phyloP scores from a whole-genome alignment of 2,113 vertebrate species.

The Carettochelys insculpta region DNA sequence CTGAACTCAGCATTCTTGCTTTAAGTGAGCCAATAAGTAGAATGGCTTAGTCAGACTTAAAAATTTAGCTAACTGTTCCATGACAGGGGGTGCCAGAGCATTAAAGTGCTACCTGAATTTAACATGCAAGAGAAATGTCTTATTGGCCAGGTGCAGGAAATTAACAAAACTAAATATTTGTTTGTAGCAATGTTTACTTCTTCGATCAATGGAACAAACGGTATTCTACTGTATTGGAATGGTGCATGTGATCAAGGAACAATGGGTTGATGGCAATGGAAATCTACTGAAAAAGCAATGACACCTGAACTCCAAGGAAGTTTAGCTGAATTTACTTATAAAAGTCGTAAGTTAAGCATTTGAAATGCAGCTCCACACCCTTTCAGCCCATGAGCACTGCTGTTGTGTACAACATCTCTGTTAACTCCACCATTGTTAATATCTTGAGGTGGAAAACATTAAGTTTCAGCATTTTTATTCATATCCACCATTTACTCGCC shows the following conservation, averaged over 20 bases:
- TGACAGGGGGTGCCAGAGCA: background rate
- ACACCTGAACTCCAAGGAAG: background rate
- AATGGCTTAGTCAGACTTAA: background rate
- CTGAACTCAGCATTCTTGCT: background rate
- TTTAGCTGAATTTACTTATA: background rate
- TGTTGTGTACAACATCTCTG: background rate
- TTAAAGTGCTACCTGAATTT: background rate
- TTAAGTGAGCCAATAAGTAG: background rate
- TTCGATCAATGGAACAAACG: accelerated
- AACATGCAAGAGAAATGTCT: too few species aligned
- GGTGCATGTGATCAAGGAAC: accelerated
- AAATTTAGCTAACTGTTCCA: background rate
- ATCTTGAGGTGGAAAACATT: background rate
- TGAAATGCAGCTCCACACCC: background rate
- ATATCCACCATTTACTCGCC: conserved; percentile 15
- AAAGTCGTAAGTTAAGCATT: background rate
- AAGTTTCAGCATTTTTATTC: conserved; percentile 22
- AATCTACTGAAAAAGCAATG: accelerated
- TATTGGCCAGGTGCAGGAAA: background rate
- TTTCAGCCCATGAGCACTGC: conserved; percentile 30
- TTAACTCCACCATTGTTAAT: accelerated
- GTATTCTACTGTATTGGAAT: background rate
- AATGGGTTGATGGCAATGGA: accelerated
- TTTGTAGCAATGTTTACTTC: background rate
- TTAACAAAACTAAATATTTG: background rate